Conservation (phyloP, 2,888 invertebrate species). For the Carpatolechia fugitivella region DNA sequence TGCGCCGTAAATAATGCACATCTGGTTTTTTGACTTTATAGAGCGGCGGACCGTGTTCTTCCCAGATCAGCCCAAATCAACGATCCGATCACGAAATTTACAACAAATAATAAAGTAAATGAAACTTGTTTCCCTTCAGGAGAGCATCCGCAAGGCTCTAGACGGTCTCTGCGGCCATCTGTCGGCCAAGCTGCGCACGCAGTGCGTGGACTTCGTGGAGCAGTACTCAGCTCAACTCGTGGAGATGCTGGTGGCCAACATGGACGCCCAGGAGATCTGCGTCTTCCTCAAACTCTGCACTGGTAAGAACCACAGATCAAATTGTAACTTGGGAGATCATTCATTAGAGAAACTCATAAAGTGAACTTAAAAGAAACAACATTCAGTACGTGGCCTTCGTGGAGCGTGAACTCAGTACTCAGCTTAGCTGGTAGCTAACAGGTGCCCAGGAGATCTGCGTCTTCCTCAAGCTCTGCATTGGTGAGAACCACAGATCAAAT, state of each 20-base stretch:
- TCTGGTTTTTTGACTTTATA: too few species aligned
- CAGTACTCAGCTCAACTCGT: conserved; percentile 87
- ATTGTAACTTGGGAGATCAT: too few species aligned
- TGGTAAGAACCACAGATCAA: conserved; percentile 44
- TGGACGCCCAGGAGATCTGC: conserved; percentile 85
- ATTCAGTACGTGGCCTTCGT: conserved; percentile 87
- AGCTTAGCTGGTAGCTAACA: conserved; percentile 87
- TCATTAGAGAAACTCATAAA: too few species aligned
- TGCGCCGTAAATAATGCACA: too few species aligned
- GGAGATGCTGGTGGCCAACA: conserved; percentile 87
- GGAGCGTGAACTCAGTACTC: conserved; percentile 82
- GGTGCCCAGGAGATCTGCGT: conserved; percentile 84
- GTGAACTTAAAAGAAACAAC: too few species aligned
- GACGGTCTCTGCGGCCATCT: conserved; percentile 85
- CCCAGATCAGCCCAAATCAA: too few species aligned
- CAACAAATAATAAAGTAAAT: too few species aligned
- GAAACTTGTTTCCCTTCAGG: conserved; percentile 58
- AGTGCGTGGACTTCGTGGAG: conserved; percentile 88
- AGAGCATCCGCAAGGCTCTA: conserved; percentile 83
- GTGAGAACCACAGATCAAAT: conserved; percentile 40
- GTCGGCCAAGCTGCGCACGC: conserved; percentile 79
- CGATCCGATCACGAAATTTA: too few species aligned
- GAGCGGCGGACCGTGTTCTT: too few species aligned
- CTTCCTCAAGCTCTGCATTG: conserved; percentile 85
- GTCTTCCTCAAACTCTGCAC: conserved; percentile 86